phyloP scores from a whole-genome alignment of 2,797 vertebrate genomes.

The Rhabdomys pumilio region DNA sequence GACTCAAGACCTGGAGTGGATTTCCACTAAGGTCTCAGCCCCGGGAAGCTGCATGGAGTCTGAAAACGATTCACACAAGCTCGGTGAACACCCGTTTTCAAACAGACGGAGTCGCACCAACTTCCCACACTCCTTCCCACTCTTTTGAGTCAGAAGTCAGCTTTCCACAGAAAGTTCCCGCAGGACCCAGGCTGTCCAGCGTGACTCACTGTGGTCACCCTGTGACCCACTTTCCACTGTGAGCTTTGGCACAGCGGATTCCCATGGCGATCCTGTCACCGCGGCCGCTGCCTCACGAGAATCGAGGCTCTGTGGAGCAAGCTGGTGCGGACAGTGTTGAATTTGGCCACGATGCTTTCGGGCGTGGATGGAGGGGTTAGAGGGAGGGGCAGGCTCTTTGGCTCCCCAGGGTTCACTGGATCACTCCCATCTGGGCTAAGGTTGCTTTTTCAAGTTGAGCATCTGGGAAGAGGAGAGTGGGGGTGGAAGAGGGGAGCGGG shows the following conservation, averaged over 20 bases:
- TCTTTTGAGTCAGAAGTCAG: constrained; percentile 49
- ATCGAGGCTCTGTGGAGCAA: background rate
- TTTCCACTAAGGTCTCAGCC: background rate
- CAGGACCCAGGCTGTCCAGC: constrained; percentile 31
- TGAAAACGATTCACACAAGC: background rate
- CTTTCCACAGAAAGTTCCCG: constrained; percentile 59
- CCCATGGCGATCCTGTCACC: constrained; percentile 12
- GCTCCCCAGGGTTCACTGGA: background rate
- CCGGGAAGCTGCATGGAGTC: background rate
- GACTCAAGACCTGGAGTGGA: background rate
- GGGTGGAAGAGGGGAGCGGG: background rate
- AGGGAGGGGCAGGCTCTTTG: background rate
- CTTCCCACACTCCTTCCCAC: background rate
- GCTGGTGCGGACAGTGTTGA: background rate
- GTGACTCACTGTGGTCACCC: constrained; percentile 78
- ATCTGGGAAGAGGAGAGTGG: background rate
- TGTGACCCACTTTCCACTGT: constrained; percentile 78
- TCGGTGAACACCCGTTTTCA: background rate
- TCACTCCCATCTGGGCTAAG: background rate
- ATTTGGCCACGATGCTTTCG: background rate
- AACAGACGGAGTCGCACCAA: background rate
- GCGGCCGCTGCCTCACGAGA: background rate
- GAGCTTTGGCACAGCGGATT: constrained; percentile 39
- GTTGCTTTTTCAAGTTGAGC: background rate
- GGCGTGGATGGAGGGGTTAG: background rate